phyloP scores from a whole-genome alignment of 2,113 vertebrate genomes.

The Albula glossodonta region DNA sequence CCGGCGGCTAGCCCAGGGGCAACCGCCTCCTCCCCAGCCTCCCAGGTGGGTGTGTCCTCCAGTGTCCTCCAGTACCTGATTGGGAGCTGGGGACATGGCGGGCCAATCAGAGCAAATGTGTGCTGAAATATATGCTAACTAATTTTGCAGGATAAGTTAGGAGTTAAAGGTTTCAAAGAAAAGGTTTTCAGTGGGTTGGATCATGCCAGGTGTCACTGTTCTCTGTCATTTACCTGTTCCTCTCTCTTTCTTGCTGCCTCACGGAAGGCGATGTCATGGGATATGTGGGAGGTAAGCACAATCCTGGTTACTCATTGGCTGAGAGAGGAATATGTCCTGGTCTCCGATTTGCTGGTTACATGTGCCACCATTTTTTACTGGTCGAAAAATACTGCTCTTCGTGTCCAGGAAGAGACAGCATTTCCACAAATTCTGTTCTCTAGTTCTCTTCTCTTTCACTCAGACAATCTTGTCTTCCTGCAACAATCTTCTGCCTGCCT shows the following conservation, averaged over 20 bases:
- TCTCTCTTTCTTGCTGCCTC: slow-evolving; percentile 70
- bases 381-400: too few relatives aligned
- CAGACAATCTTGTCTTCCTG: too few relatives aligned
- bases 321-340: background rate
- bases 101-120: too few relatives aligned
- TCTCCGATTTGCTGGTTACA: background rate
- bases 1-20: slow-evolving; percentile 68
- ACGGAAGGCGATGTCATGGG: slow-evolving; percentile 82
- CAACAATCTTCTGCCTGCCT: too few relatives aligned
- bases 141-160: too few relatives aligned
- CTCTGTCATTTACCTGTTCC: slow-evolving; percentile 45
- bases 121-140: too few relatives aligned
- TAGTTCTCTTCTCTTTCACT: too few relatives aligned
- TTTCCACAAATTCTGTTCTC: background rate
- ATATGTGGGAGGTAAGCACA: slow-evolving; percentile 90
- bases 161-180: background rate
- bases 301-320: background rate
- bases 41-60: slow-evolving; percentile 75
- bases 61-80: background rate
- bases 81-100: background rate
- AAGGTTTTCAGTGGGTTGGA: background rate
- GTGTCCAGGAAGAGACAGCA: background rate
- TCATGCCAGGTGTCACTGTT: background rate
- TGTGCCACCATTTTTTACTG: background rate
- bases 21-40: slow-evolving; percentile 59